Base-by-base conservation (phyloP, 2,113 vertebrate species). In the Dascyllus trimaculatus region DNA sequence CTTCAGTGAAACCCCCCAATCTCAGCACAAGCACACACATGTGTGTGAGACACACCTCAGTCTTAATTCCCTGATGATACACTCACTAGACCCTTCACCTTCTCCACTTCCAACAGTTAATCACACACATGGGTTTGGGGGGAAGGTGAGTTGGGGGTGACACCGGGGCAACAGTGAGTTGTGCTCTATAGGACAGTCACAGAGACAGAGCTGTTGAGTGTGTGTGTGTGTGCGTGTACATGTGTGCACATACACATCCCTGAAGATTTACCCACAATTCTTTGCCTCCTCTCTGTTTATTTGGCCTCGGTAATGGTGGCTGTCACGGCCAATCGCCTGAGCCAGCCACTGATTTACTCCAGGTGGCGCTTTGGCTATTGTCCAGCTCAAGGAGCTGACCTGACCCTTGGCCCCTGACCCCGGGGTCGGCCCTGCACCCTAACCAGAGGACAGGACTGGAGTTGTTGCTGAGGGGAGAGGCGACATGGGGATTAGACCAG, bases 311-410 rank as follows among this genome's bases (percentile, higher is more conserved):
- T 89, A 93, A 93, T 89, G 91, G 82, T 72, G 86, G 85, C 89
- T 93, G 93, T 94, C 93, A 93, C 26, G 71, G 90, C 65, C 85
- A 86, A 94, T 89, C 75, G 89, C 78, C 75, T 35, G 76, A 87
- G 85, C 69, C 43, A 52, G 66, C 78, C 56, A 13, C 89, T 94
- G 93, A 95, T 95, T 93, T 91, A 93, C 84, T 93, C 93, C 93
- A 95, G 93, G 93, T 95, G 93, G 80, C 80, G 87, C 87, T 89
- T 91, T 79, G 81, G 89, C 88, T 89, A 92, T 93, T 94, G 94
- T 94, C 94, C 93, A 69, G 80, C 82, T 88, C 59, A 84, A 90
- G 83, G 80, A 89, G 79, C 86, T 91, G 82, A 86, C 87, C 91
- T 86, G 88, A 93, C 88, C 92, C 79, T 32, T 87, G 80, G 84